Base-by-base conservation (phyloP, 2,113 vertebrate species). In the Rhagologus leucostigma region DNA sequence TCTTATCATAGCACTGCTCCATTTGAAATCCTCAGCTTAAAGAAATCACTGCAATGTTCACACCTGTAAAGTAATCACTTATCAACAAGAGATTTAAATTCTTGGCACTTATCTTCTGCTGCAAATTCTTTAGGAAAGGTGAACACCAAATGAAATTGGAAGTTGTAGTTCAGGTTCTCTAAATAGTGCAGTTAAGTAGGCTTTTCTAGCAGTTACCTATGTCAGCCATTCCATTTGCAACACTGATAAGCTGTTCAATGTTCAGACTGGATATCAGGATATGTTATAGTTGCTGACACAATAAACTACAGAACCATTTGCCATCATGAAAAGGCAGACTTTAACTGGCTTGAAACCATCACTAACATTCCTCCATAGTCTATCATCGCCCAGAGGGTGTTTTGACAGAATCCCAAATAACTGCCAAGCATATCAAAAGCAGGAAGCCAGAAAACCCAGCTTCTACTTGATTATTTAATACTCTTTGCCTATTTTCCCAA, bases 291-390 rank as follows among this genome's bases (percentile, higher is more conserved):
- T 93, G 94, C 89, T 93, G 83, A 89, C n/a, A 55, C 53, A 60
- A 95, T 87, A 92, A 95, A 97, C 87, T 57, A 93, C 8, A 97
- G 60, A 97, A 96, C 63, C 75, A 85, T n/a, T 62, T 87, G 87
- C 79, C 46, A 9, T 16, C 5, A 6, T 53, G 18, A 24, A 59
- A 67, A 96, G 86, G 20, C 69, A 84, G 42, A 83, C 35, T 74
- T 86, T 65, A 95, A 85, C 70, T 87, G 93, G 84, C 67, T 95
- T 97, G 93, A 79, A 97, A 41, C 67, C 33, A 87, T 60, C 96
- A 93, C 95, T 91, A 85, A 83, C 93, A 95, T 84, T 85, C 73
- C 55, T 73, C 26, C 53, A 62, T 10, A 37, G 46, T 42, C 41
- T 71, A 0, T 37, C 41, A 71, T 1, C 2, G 0, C 11, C 20